These are phyloP conservation scores for Acinonyx jubatus DNA, from an alignment of 2,113 vertebrate genomes.

Conservation along the genomic window DNA sequence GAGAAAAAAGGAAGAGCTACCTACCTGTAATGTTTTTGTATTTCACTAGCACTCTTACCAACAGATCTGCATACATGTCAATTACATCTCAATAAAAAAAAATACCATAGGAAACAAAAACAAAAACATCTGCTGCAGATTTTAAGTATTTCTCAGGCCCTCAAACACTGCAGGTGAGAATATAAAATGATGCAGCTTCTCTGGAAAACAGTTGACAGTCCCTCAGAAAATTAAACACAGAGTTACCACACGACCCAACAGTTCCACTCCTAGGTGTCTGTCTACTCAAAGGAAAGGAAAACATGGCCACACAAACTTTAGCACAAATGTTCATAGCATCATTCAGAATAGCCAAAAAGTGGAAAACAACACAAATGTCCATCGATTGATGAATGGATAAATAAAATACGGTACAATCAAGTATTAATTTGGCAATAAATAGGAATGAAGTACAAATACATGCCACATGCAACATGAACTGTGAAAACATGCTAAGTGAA, in stretches of 20 bases:
- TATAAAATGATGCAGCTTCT: neutral
- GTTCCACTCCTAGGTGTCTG: neutral
- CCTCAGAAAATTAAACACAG: neutral
- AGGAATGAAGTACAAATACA: neutral
- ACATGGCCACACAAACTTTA: neutral
- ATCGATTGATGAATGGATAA: neutral
- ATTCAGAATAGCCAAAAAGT: neutral
- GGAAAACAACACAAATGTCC: neutral
- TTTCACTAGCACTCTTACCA: neutral
- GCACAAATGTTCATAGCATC: neutral
- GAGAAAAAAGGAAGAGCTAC: neutral
- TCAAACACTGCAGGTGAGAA: neutral
- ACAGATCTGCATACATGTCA: neutral
- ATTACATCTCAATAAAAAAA: neutral
- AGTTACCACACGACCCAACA: neutral
- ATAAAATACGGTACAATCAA: neutral
- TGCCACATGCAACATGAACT: neutral
- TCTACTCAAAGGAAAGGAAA: neutral
- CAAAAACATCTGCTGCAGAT: neutral
- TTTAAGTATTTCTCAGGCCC: neutral
- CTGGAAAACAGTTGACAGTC: neutral
- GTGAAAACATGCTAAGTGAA: neutral
- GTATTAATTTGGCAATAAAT: neutral
- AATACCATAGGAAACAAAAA: neutral
- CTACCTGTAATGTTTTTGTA: neutral